Conservation (phyloP, 2,888 invertebrate species). For the Nyleta sp. region DNA sequence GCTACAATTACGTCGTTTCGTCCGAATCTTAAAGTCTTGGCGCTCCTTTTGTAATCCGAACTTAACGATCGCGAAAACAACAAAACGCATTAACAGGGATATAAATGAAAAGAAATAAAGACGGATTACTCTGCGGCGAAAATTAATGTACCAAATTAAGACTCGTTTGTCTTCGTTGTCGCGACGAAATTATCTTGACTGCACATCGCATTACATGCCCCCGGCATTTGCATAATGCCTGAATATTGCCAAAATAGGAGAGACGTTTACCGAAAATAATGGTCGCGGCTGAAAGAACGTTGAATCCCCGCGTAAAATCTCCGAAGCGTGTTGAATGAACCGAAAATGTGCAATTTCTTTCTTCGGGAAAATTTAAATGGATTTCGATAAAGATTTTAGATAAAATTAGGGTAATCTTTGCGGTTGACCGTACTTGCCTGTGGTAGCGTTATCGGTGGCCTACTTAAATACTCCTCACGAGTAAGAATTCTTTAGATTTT, state of each 20-base stretch:
- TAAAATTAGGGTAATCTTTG: too few relatives aligned
- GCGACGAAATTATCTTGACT: constrained; percentile 13
- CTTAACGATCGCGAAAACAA: not conserved
- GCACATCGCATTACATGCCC: constrained; percentile 13
- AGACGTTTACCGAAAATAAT: constrained; percentile 10
- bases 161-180: constrained; percentile 36
- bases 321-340: too few relatives aligned
- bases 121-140: constrained; percentile 6
- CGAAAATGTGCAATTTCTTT: too few relatives aligned
- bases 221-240: constrained; percentile 30
- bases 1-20: too few relatives aligned
- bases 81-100: constrained; percentile 9
- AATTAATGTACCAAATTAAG: constrained; percentile 37
- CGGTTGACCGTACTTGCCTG: too few relatives aligned
- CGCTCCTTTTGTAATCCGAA: not conserved
- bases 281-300: not conserved
- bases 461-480: too few relatives aligned
- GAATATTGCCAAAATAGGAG: constrained; percentile 18
- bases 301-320: not conserved
- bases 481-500: too few relatives aligned
- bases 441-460: too few relatives aligned
- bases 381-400: too few relatives aligned
- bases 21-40: not conserved
- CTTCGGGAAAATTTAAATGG: too few relatives aligned
- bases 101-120: constrained; percentile 23